Base-by-base conservation (phyloP, 2,113 vertebrate genomes). In the Neoarius graeffei region DNA sequence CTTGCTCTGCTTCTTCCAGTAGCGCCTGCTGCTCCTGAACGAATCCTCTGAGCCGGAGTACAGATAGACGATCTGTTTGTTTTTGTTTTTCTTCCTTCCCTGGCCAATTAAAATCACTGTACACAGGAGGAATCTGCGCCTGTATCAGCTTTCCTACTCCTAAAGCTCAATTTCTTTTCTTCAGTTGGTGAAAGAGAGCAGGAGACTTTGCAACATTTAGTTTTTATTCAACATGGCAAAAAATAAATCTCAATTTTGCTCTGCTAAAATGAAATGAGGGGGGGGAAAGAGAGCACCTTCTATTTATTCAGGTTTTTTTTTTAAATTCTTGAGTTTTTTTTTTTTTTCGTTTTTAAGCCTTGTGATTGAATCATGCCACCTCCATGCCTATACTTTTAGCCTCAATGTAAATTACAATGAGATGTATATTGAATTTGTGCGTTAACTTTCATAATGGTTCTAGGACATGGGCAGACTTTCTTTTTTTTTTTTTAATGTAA, bases 331-430 rank as follows among this genome's bases (percentile, higher is more conserved):
- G 23, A n/a, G 52, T 77, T 23, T 52, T 77, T 77, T 25, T 0
- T 60, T 91, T 94, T 73, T 93, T 92, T 89, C 85, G 3, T 93
- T 92, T 87, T 93, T 93, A 94, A 97, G 95, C 95, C 95, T 97
- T 95, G 95, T 96, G 94, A 94, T 94, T 94, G 92, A 96, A 95
- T 96, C 94, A 94, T 97, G 95, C 95, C 96, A 93, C 95, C 94
- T 96, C 95, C 96, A 97, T 96, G 96, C 96, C 97, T 97, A 94
- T 96, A 95, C 94, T 95, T 94, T 96, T 95, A 93, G 91, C 93
- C 94, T 95, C 90, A 94, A 91, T 97, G 94, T 96, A 95, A 96
- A 94, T 94, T 94, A 94, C 93, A 93, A 93, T 92, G 92, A 94
- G 92, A 93, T 96, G 94, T 96, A 95, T 95, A 95, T 95, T 94